Conservation (phyloP, 2,797 vertebrate genomes). For the Hyperoplus lanceolatus region DNA sequence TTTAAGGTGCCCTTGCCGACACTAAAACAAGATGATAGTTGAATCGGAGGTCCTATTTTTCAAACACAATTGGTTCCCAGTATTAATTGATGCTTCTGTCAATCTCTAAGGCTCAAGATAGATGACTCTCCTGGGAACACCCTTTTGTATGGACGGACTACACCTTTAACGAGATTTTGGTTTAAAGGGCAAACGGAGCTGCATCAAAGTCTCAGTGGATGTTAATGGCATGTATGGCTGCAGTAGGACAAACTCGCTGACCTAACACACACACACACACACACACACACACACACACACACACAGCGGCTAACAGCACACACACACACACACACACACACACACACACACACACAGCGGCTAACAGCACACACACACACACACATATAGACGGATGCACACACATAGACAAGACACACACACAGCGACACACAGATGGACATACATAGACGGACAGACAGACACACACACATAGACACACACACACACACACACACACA, state of each 20-base stretch:
- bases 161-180: slow-evolving; percentile 52
- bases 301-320: too few relatives aligned
- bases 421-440: too few relatives aligned
- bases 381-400: too few relatives aligned
- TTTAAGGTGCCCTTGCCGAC: background rate
- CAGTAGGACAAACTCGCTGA: slow-evolving; percentile 54
- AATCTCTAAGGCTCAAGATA: background rate
- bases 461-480: too few relatives aligned
- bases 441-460: too few relatives aligned
- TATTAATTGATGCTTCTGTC: background rate
- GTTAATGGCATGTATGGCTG: slow-evolving; percentile 54
- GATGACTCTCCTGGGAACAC: background rate
- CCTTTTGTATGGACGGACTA: background rate
- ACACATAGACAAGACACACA: too few relatives aligned
- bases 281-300: background rate
- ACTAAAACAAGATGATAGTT: slow-evolving; percentile 1
- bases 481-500: too few relatives aligned
- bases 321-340: too few relatives aligned
- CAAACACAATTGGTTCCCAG: background rate
- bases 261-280: background rate
- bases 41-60: background rate
- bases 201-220: slow-evolving; percentile 31
- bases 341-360: too few relatives aligned
- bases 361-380: too few relatives aligned
- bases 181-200: slow-evolving; percentile 40